Conservation (phyloP, 2,113 vertebrate species). For the Limanda limanda region DNA sequence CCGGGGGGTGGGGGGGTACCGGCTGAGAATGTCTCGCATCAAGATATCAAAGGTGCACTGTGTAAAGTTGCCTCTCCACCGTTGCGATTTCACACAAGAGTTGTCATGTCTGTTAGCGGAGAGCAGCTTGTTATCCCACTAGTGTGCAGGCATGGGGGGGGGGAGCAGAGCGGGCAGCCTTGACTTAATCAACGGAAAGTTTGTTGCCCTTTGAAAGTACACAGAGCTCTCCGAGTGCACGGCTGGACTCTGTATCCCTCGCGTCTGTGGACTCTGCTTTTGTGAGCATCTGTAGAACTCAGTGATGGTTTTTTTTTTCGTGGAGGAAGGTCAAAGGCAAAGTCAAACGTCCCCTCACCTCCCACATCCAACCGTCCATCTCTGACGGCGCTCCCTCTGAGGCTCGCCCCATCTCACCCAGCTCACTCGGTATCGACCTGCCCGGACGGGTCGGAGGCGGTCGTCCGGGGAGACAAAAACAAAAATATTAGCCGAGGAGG, state of each 20-base stretch:
- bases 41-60: conserved; percentile 72
- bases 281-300: conserved; percentile 19
- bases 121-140: conserved; percentile 42
- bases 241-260: conserved; percentile 51
- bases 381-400: conserved; percentile 38
- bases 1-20: not conserved
- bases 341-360: conserved; percentile 38
- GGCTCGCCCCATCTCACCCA: conserved; percentile 21
- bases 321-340: conserved; percentile 31
- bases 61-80: conserved; percentile 58
- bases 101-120: conserved; percentile 51
- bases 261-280: conserved; percentile 48
- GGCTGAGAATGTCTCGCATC: conserved; percentile 61
- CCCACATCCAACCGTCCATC: conserved; percentile 21
- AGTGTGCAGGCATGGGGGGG: conserved; percentile 13
- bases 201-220: conserved; percentile 74
- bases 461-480: conserved; percentile 51
- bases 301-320: not conserved
- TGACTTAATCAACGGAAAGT: conserved; percentile 70
- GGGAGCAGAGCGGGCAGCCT: conserved; percentile 24
- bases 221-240: conserved; percentile 49
- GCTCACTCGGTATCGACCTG: conserved; percentile 60
- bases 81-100: conserved; percentile 63
- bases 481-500: conserved; percentile 35
- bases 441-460: conserved; percentile 17